Conservation (phyloP, 1,140 invertebrate genomes). For the Zaprionus tsacasi region DNA sequence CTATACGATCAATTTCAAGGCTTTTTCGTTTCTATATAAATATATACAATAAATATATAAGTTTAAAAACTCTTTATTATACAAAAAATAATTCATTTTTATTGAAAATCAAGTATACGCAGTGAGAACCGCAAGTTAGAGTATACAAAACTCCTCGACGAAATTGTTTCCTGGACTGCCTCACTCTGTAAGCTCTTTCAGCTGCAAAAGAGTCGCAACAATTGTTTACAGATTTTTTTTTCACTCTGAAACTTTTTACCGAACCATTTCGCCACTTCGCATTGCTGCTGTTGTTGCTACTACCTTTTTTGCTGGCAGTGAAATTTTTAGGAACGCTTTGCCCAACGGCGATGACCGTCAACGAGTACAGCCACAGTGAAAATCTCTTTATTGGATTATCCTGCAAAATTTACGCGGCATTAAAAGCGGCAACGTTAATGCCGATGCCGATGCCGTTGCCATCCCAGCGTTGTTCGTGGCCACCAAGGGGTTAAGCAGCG, state of each 20-base stretch:
- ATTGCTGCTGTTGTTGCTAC: not conserved
- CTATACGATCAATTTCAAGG: too few relatives aligned
- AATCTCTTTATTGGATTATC: conserved; percentile 82
- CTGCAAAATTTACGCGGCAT: conserved; percentile 81
- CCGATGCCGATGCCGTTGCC: conserved; percentile 3
- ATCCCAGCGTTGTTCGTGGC: conserved; percentile 11
- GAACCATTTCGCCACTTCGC: conserved; percentile 19
- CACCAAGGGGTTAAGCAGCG: conserved; percentile 63
- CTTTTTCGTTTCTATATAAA: too few relatives aligned
- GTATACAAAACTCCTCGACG: not conserved
- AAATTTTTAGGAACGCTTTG: conserved; percentile 57
- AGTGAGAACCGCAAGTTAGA: not conserved
- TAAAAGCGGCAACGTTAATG: conserved; percentile 66
- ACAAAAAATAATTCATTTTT: too few relatives aligned
- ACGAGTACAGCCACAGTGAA: conserved; percentile 65
- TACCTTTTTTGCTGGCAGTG: conserved; percentile 38
- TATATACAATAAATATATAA: too few relatives aligned
- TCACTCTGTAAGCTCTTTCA: not conserved
- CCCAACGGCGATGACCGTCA: conserved; percentile 31
- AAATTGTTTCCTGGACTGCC: not conserved
- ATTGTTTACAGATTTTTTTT: conserved; percentile 62
- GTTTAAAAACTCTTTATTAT: too few relatives aligned
- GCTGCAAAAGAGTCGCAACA: conserved; percentile 37
- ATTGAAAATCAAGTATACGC: too few relatives aligned
- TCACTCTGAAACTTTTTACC: conserved; percentile 27